Evolutionary conservation across 1,140 invertebrate genomes (phyloP).

Genomic region (Drosophila dunni): DNA sequence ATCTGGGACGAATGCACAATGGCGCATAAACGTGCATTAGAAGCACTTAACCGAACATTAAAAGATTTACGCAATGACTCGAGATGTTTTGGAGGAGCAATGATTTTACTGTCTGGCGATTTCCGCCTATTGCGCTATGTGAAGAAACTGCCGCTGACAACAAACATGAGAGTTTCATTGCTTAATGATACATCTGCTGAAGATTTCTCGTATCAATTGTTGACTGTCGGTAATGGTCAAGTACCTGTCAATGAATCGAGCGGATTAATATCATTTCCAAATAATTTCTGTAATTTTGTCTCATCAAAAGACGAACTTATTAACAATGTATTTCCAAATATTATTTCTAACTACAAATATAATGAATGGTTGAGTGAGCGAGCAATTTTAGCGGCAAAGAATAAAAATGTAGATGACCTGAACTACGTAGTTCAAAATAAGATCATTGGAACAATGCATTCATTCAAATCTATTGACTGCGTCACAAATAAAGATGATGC

Average conservation of each 20-base stretch:
- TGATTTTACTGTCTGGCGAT: constrained; percentile 61
- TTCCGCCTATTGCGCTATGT: constrained; percentile 40
- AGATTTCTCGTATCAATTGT: no score
- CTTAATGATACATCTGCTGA: no score
- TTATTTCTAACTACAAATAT: constrained; percentile 14
- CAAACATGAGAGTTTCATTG: constrained; percentile 3
- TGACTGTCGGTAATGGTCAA: no score
- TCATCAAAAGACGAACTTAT: no score
- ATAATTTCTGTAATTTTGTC: constrained; percentile 4
- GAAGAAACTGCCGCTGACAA: constrained; percentile 4
- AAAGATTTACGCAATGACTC: constrained; percentile 36
- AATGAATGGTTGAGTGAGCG: constrained; percentile 16
- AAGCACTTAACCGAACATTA: no score
- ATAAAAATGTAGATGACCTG: constrained; percentile 6
- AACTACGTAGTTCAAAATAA: not conserved
- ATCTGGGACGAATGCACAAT: no score
- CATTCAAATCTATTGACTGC: no score
- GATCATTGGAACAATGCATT: no score
- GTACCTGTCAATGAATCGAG: no score
- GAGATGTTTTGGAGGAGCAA: constrained; percentile 54
- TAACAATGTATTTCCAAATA: constrained; percentile 5
- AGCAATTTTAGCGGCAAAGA: constrained; percentile 1
- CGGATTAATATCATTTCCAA: not conserved
- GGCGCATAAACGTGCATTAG: no score
- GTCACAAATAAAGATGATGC: no score